These are phyloP conservation scores for Danaus chrysippus DNA, from an alignment of 2,888 invertebrate genomes.

Conservation along the genomic window DNA sequence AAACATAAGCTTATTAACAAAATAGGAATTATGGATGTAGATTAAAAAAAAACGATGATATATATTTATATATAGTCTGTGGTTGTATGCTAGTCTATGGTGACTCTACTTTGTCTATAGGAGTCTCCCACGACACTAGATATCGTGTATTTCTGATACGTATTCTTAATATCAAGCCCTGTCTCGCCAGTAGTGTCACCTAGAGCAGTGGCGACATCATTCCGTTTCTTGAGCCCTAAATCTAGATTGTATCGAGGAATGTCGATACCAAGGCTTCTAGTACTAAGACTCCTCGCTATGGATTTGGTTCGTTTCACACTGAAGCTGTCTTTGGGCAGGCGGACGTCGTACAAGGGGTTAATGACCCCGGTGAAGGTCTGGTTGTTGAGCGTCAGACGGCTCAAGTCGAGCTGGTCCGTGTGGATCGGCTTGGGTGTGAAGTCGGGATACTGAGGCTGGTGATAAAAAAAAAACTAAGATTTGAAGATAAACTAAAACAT, in stretches of 20 bases:
- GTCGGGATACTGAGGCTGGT: constrained; percentile 41
- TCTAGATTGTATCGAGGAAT: constrained; percentile 63
- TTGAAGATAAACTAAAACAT: neutral
- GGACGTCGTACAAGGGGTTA: constrained; percentile 67
- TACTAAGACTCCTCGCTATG: constrained; percentile 58
- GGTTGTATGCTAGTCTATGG: constrained; percentile 50
- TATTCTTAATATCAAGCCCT: constrained; percentile 56
- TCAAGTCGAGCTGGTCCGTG: constrained; percentile 30
- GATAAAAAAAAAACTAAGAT: neutral
- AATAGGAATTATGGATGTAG: too few species aligned
- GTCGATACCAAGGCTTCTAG: constrained; percentile 52
- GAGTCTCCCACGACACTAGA: constrained; percentile 64
- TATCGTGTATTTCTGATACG: constrained; percentile 55
- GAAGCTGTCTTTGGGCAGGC: constrained; percentile 63
- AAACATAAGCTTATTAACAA: too few species aligned
- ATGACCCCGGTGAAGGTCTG: constrained; percentile 59
- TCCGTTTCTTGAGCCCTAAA: constrained; percentile 53
- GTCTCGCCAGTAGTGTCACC: constrained; percentile 57
- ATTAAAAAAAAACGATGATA: too few species aligned
- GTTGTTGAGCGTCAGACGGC: constrained; percentile 16
- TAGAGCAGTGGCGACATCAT: constrained; percentile 67
- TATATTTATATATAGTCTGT: too few species aligned
- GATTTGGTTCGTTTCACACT: constrained; percentile 65
- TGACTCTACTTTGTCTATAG: constrained; percentile 58
- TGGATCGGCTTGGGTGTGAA: constrained; percentile 48